These are phyloP conservation scores for Rhombomys opimus DNA, from an alignment of 2,113 vertebrate species.

Conservation along the genomic window DNA sequence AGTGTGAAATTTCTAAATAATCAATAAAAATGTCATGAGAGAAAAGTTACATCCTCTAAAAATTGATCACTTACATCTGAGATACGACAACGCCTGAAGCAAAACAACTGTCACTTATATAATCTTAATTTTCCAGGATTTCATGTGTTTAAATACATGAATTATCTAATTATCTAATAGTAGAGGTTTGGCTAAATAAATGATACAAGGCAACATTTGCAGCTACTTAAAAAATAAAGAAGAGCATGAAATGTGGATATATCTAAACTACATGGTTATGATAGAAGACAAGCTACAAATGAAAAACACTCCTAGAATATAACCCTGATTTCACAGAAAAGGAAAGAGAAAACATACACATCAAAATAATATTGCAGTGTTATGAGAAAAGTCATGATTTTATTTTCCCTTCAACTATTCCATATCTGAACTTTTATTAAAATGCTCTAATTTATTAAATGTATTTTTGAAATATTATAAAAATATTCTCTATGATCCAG, in stretches of 20 bases:
- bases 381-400: neutral
- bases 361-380: conserved; percentile 36
- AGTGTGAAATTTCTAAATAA: neutral
- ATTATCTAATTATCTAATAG: conserved; percentile 1
- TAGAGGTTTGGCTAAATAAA: conserved; percentile 31
- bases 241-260: conserved; percentile 21
- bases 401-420: conserved; percentile 35
- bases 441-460: neutral
- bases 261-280: neutral
- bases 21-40: neutral
- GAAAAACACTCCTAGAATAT: neutral
- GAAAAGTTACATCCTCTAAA: conserved; percentile 7
- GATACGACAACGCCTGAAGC: conserved; percentile 40
- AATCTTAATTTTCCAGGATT: conserved; percentile 21
- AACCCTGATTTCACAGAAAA: neutral
- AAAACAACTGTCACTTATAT: neutral
- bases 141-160: neutral
- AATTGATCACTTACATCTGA: neutral
- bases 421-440: neutral
- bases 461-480: neutral
- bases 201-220: neutral
- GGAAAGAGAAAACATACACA: neutral
- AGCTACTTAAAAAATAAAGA: neutral
- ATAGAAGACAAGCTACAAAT: neutral
- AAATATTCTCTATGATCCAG: neutral